Base-by-base conservation (phyloP, 2,113 vertebrate genomes). In the Sinocyclocheilus anshuiensis region DNA sequence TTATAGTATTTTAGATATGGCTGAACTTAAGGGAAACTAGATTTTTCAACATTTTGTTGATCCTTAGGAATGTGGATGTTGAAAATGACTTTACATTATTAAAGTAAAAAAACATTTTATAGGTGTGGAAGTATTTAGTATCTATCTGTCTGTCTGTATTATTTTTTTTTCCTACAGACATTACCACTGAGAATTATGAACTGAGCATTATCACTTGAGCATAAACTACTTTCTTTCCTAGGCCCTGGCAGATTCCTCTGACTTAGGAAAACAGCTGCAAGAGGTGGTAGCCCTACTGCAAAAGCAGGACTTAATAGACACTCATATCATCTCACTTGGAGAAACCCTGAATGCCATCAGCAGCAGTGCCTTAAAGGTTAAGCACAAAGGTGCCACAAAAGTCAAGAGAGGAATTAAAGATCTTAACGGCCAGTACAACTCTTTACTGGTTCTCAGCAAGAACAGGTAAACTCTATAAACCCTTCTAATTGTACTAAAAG, bases 201-300 rank as follows among this genome's bases (percentile, higher is more conserved):
- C n/a, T 76, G 74, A 76, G 74, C 22, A 50, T 55, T 77, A 72
- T 72, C 18, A 6, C 20, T 59, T n/a, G 18, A 57, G 16, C 16
- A 20, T 57, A 36, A 36, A 26, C 26, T 26, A 36, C 20, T n/a
- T 55, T 55, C 8, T 4, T 26, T 71, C 84, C 55, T 39, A 98
- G 97, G 89, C 87, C 39, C 90, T 93, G 77, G 93, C 94, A 83
- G 93, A 81, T 61, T 95, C 95, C 9, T 91, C 92, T 29, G 94
- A 95, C 3, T 91, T 90, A 87, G 97, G 96, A 36, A 97, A 95
- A 83, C 95, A 97, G 88, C 93, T 97, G 53, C 88, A 93, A 0
- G 96, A 98, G 79, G 94, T 93, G 22, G 94, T 92, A 42, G 94
- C 95, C 85, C 92, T 97, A 78, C 94, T 97, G 7, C 96, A 97